Percentiles rank a stretch among this genome's conserved stretches.
Evolutionary conservation across 2,113 vertebrate species (phyloP).

Genomic region (Actenoides hombroni): DNA sequence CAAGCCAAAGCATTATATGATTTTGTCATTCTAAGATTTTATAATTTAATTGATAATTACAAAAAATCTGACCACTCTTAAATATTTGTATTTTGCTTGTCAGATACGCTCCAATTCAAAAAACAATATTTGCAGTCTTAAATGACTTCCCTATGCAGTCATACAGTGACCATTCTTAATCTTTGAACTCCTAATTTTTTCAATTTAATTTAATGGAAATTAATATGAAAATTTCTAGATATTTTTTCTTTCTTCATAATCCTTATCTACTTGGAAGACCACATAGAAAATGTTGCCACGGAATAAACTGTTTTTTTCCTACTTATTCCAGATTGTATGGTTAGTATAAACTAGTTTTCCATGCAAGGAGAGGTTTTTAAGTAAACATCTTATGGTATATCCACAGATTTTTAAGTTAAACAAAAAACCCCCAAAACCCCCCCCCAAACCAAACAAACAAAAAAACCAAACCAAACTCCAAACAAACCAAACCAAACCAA

Average conservation of each 20-base stretch:
- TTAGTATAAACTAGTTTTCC: background rate
- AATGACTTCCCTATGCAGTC: background rate
- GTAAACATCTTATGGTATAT: background rate
- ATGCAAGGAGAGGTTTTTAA: background rate
- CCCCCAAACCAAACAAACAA: background rate
- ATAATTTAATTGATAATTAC: background rate
- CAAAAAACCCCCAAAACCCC: background rate
- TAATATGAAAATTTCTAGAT: background rate
- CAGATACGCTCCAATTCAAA: background rate
- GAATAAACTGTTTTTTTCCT: background rate
- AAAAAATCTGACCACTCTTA: background rate
- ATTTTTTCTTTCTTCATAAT: background rate
- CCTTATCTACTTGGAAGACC: background rate
- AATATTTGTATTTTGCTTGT: background rate
- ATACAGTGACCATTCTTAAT: background rate
- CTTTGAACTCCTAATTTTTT: background rate
- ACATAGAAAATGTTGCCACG: background rate
- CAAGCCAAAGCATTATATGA: no score
- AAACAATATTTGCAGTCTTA: background rate
- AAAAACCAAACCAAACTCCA: background rate
- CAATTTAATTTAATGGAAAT: background rate
- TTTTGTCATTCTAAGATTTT: no score
- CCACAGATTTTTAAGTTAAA: background rate
- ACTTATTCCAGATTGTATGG: background rate
- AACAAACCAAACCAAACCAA: background rate